Base-by-base conservation (phyloP, 2,113 vertebrate genomes). In the Climacteris rufus region DNA sequence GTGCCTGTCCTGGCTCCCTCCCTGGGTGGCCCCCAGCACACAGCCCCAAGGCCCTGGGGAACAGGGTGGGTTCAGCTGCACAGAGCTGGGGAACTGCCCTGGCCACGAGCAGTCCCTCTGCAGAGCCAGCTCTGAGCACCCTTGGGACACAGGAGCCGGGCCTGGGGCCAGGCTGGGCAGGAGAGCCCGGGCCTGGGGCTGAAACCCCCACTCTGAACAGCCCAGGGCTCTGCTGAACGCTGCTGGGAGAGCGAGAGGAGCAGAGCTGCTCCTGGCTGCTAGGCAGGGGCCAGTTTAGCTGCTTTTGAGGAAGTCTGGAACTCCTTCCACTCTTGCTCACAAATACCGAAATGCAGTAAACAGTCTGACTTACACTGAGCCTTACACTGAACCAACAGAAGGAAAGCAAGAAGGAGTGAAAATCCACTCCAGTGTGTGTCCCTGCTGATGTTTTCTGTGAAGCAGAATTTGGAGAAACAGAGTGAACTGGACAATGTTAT, bases 391-490 rank as follows among this genome's bases (percentile, higher is more conserved):
- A 95, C 56, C 28, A 35, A 47, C 31, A 77, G 40, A 50, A 84
- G 69, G 57, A 82, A 94, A 68, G n/a, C 45, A 71, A 91, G 35
- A 37, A 63, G 7, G 66, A 87, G 93, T 45, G 87, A 76, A n/a
- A 93, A 78, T 44, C 24, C 86, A 76, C 79, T 39, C 75, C 27
- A 45, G 31, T 28, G 31, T 2, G 7, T 66, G 89, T 28, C 83
- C 83, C 49, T 31, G 85, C 66, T 37, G 60, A 70, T 27, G 77
- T 25, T 52, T 85, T 56, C 77, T 93, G 95, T 39, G 83, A 81
- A 64, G 92, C 70, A 61, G 69, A 87, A 71, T 37, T 28, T 80
- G 86, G 78, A 96, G 44, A 90, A 94, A 96, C 88, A 91, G 68
- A 79, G 65, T 59, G 78, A 94, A 86, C 94, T 91, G 68, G 60